Evolutionary conservation across 2,888 invertebrate genomes (phyloP), one percentile per base, ranked within the genome.

Genomic region (Chrysomela aeneicollis): DNA sequence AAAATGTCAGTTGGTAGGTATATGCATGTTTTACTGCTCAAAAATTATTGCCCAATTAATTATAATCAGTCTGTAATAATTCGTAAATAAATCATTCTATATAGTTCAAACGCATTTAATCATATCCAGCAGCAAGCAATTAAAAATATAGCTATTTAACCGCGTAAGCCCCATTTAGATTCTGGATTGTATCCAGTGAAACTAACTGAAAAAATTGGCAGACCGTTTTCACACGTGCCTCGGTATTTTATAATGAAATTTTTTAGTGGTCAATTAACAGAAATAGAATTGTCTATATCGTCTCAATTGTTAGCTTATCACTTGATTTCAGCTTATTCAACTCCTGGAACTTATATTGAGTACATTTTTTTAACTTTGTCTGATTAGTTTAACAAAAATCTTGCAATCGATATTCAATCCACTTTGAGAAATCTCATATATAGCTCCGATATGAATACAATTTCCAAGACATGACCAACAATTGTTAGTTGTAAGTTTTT

Each of bases 161-260:
- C 15, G 15, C n/a, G 4, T 15, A 26, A 17, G 46, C 17, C 30
- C 10, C 57, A 57, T 46, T 57, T 57, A 57, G 30, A 42, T 47
- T 57, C 57, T 57, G 57, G 57, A 57, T 57, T 47, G 26, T n/a
- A n/a, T 57, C 57, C 57, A 57, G 57, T 57, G 57, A 57, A 37
- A 57, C 22, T 3, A 15, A 12, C 26, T 12, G 30, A 47, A 61
- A 61, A 61, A 61, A 55, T 55, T 61, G 61, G 61, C 61, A 61
- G 46, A 26, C 61, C 53, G 19, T n/a, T 26, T 57, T 57, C 46
- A 12, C 57, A 57, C 57, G 57, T 57, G 57, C 15, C 46, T 18
- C 15, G 46, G 57, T 15, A 22, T 46, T 19, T 47, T 18, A 37
- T 17, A 12, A 46, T 42, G 42, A 9, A 35, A 6, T 26, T 2